phyloP scores from a whole-genome alignment of 2,888 invertebrate species.

The Plagodis dolabraria region DNA sequence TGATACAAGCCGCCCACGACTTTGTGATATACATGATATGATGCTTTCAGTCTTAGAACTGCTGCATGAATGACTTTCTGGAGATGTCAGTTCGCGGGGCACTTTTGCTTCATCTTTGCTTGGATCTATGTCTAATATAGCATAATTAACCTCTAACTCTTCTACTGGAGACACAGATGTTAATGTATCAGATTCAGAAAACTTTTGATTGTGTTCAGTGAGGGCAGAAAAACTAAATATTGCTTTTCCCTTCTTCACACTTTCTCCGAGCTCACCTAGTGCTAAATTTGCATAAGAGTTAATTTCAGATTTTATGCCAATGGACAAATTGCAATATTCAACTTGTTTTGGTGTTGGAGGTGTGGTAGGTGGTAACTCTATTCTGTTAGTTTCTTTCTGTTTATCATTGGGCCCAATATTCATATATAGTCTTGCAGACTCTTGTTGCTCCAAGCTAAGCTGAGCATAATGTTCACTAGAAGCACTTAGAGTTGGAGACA shows the following conservation, averaged over 20 bases:
- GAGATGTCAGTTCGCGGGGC: constrained; percentile 56
- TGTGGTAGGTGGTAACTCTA: constrained; percentile 61
- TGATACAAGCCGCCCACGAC: constrained; percentile 61
- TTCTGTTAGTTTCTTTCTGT: constrained; percentile 49
- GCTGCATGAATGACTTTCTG: constrained; percentile 63
- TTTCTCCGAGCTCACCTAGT: constrained; percentile 66
- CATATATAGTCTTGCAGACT: constrained; percentile 70
- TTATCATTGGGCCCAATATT: constrained; percentile 69
- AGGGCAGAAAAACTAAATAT: constrained; percentile 47
- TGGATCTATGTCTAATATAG: constrained; percentile 90
- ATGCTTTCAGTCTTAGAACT: constrained; percentile 66
- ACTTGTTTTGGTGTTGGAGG: constrained; percentile 71
- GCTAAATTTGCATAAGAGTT: constrained; percentile 76
- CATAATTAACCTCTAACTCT: constrained; percentile 88
- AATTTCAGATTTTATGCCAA: constrained; percentile 61
- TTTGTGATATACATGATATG: constrained; percentile 60
- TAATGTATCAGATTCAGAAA: constrained; percentile 75
- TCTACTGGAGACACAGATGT: constrained; percentile 73
- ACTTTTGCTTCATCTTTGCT: constrained; percentile 68
- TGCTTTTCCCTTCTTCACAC: constrained; percentile 57
- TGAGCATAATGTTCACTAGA: constrained; percentile 80
- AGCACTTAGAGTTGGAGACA: constrained; percentile 75
- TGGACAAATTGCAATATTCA: constrained; percentile 69
- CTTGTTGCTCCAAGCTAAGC: constrained; percentile 70
- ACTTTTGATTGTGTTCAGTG: constrained; percentile 64